phyloP scores from a whole-genome alignment of 2,888 invertebrate species.

The Ectobius pallidus region DNA sequence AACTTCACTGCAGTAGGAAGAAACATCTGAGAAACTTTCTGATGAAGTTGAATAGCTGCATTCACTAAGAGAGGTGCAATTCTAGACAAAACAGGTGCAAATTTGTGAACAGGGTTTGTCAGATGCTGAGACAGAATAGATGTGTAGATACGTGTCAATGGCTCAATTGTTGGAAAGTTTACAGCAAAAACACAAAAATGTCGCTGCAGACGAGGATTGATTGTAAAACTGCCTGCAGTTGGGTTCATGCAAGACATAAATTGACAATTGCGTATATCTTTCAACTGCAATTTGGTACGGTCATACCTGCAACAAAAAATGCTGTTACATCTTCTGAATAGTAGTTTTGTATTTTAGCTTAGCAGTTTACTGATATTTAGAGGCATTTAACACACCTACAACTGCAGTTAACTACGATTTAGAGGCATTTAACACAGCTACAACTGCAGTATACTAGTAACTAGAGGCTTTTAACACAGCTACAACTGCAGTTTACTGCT shows the following conservation, averaged over 20 bases:
- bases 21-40: constrained; percentile 75
- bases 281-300: constrained; percentile 79
- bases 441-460: too few relatives aligned
- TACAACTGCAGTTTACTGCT: too few relatives aligned
- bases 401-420: too few relatives aligned
- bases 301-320: constrained; percentile 71
- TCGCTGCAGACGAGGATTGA: constrained; percentile 86
- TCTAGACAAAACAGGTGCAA: constrained; percentile 64
- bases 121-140: constrained; percentile 83
- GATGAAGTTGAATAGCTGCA: constrained; percentile 78
- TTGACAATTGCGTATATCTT: constrained; percentile 92
- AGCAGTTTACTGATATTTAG: too few relatives aligned
- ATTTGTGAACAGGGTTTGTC: constrained; percentile 68
- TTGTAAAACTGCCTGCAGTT: constrained; percentile 93
- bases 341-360: too few relatives aligned
- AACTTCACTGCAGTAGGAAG: constrained; percentile 94
- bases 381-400: too few relatives aligned
- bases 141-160: constrained; percentile 81
- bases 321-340: too few relatives aligned
- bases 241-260: constrained; percentile 97
- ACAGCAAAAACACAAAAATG: constrained; percentile 88
- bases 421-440: too few relatives aligned
- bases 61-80: constrained; percentile 67
- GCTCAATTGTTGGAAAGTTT: constrained; percentile 83
- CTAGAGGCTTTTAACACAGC: too few relatives aligned